Evolutionary conservation across 2,888 invertebrate species (phyloP).

Genomic region (Drosophila anceps): DNA sequence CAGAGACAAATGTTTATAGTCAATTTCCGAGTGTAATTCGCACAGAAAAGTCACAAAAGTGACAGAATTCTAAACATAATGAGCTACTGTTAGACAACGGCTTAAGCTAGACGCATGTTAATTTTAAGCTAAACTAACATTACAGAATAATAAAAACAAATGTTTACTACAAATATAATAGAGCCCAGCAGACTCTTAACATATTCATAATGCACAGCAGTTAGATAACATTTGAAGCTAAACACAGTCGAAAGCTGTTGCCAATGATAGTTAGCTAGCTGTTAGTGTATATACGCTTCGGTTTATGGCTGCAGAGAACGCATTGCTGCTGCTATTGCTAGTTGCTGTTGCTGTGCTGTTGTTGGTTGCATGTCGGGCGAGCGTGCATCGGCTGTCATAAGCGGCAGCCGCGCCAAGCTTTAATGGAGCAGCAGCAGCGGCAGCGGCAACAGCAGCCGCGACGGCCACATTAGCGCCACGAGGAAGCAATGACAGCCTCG

Average conservation of each 20-base stretch:
- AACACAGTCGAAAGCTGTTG: background rate
- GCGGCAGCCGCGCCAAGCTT: slow-evolving; percentile 70
- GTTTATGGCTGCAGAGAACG: background rate
- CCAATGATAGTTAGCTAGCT: background rate
- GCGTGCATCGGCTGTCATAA: slow-evolving; percentile 74
- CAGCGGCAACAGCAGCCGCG: slow-evolving; percentile 53
- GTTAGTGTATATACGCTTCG: slow-evolving; percentile 31
- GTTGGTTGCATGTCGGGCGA: slow-evolving; percentile 71
- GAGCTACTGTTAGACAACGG: background rate
- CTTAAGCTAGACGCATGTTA: background rate
- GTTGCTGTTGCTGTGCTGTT: slow-evolving; percentile 30
- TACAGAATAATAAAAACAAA: too few species aligned
- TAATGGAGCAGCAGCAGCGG: slow-evolving; percentile 74
- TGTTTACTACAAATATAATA: background rate
- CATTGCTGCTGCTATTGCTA: slow-evolving; percentile 20
- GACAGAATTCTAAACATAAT: background rate
- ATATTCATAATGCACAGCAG: background rate
- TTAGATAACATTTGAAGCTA: background rate
- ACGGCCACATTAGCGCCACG: slow-evolving; percentile 73
- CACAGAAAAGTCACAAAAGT: background rate
- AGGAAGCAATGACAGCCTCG: slow-evolving; percentile 68
- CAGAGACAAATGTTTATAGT: too few species aligned
- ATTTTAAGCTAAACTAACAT: background rate
- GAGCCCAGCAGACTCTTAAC: background rate
- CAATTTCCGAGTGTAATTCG: background rate